A percentile compares a stretch with the other conserved stretches of the same genome.
Conservation (phyloP, 2,113 vertebrate species). For the Pelecanus crispus region DNA sequence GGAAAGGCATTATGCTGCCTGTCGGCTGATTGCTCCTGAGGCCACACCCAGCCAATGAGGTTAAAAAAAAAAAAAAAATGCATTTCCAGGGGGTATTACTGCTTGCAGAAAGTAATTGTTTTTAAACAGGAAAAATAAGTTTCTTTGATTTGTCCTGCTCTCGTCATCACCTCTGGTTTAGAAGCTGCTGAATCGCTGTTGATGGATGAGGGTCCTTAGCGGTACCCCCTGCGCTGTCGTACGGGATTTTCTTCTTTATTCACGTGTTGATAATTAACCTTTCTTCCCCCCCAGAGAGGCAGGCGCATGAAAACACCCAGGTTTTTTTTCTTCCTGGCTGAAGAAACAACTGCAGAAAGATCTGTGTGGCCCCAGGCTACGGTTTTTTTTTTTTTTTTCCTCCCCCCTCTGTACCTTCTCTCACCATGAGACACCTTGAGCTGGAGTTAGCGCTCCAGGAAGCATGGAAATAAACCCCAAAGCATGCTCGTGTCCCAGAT, state of each 20-base stretch:
- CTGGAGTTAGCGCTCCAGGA: background rate
- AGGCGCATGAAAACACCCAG: background rate
- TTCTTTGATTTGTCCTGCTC: background rate
- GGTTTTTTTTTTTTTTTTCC: background rate
- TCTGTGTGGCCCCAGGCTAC: background rate
- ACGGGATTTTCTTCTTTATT: background rate
- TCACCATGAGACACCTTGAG: background rate
- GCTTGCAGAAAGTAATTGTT: background rate
- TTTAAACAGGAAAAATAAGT: background rate
- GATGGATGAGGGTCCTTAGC: background rate
- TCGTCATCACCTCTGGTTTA: fast-evolving
- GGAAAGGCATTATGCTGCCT: background rate
- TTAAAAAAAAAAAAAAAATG: background rate
- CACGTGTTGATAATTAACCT: background rate
- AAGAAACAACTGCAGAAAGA: background rate
- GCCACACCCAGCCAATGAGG: background rate
- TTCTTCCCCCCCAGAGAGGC: background rate
- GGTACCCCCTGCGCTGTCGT: no score
- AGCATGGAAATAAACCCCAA: background rate
- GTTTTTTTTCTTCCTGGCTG: background rate
- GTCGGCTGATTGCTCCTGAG: background rate
- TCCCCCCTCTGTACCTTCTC: background rate
- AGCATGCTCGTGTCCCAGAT: fast-evolving
- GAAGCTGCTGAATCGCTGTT: background rate
- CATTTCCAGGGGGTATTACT: background rate